Conservation (phyloP, 2,797 vertebrate species). For the Acomys russatus region DNA sequence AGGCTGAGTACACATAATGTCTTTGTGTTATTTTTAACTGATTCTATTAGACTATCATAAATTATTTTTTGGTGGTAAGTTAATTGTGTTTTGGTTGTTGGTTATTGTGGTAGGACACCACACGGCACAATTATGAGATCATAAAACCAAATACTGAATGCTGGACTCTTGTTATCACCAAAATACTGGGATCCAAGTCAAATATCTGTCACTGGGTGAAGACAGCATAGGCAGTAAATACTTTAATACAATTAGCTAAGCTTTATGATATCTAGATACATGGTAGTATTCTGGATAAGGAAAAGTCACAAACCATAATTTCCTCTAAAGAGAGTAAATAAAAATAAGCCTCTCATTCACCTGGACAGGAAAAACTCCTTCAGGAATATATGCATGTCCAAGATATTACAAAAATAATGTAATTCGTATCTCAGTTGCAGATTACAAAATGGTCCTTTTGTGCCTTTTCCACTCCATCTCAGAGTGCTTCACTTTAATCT, state of each 20-base stretch:
- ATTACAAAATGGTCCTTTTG: neutral
- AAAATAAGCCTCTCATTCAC: neutral
- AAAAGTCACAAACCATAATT: neutral
- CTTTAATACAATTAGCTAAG: neutral
- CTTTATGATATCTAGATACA: neutral
- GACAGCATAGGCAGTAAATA: no score
- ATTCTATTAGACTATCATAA: neutral
- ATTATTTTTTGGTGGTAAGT: neutral
- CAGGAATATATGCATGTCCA: neutral
- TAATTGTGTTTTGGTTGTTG: neutral
- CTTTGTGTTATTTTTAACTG: rapidly evolving
- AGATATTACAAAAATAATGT: neutral
- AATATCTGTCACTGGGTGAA: neutral
- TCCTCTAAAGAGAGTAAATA: neutral
- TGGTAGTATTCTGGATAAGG: neutral
- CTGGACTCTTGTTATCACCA: neutral
- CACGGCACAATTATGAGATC: neutral
- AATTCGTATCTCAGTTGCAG: neutral
- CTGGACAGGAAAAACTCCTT: neutral
- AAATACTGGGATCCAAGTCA: neutral
- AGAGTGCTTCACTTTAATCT: neutral
- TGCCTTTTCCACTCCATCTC: neutral
- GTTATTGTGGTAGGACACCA: no score
- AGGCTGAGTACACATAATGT: no score
- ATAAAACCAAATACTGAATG: neutral